Percentiles rank a stretch among this genome's conserved stretches.
Conservation (phyloP, 2,888 invertebrate species). For the Agonopterix alstromeriana region DNA sequence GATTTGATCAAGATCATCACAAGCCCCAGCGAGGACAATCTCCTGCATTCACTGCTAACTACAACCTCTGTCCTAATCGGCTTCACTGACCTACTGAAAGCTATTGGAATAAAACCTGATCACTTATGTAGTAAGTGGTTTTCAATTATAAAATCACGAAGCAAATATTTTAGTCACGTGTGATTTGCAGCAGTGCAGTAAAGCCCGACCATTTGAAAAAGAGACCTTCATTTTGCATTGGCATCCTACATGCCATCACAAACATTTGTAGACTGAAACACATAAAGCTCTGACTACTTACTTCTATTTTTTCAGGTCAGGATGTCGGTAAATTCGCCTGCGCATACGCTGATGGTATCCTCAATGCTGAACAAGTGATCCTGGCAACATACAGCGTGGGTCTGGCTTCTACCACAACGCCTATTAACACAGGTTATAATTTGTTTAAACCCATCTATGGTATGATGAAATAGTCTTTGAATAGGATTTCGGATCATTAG, state of each 20-base stretch:
- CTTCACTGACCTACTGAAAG: slow-evolving; percentile 13
- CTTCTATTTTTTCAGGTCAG: slow-evolving; percentile 10
- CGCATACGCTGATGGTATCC: slow-evolving; percentile 89
- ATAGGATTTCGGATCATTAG: no score
- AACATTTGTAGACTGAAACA: neutral
- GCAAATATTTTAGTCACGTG: neutral
- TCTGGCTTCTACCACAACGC: neutral
- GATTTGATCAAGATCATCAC: neutral
- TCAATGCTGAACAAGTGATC: slow-evolving; percentile 86
- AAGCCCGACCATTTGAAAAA: neutral
- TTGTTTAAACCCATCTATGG: no score
- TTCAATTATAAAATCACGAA: neutral
- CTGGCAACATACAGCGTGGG: slow-evolving; percentile 30
- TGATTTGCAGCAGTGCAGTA: no score
- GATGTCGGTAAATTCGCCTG: slow-evolving; percentile 89
- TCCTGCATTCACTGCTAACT: slow-evolving; percentile 8
- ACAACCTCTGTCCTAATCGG: slow-evolving; percentile 14
- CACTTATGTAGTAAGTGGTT: slow-evolving; percentile 15
- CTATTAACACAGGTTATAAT: no score
- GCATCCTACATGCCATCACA: neutral
- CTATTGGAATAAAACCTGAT: slow-evolving; percentile 20
- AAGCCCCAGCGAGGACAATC: neutral
- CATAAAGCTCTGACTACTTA: neutral
- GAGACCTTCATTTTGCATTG: neutral
- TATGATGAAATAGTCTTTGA: no score